Evolutionary conservation across 2,113 vertebrate genomes (phyloP).

Genomic region (Xiphophorus couchianus): DNA sequence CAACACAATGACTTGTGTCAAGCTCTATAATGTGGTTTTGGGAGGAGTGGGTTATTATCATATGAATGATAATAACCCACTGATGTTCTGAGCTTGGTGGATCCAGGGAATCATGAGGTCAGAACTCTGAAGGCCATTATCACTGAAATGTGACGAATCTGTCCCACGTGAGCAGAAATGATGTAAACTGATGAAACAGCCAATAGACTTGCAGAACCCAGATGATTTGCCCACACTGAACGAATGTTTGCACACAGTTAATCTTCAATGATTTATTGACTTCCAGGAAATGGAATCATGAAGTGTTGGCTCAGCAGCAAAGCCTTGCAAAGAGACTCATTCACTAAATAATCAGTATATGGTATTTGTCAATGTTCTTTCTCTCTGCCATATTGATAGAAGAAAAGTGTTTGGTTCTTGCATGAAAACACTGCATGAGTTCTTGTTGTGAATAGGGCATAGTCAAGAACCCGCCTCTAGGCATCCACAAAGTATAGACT

Average conservation of each 20-base stretch:
- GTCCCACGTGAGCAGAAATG: constrained; percentile 19
- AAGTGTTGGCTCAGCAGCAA: constrained; percentile 43
- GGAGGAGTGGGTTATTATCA: constrained; percentile 9
- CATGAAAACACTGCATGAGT: not conserved
- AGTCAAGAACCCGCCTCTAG: constrained; percentile 3
- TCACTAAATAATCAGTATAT: constrained; percentile 11
- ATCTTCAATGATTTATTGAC: constrained; percentile 30
- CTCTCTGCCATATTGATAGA: constrained; percentile 5
- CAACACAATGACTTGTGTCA: constrained; percentile 27
- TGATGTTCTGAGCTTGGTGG: constrained; percentile 11
- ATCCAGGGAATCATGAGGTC: constrained; percentile 4
- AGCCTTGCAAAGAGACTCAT: constrained; percentile 19
- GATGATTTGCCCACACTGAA: constrained; percentile 24
- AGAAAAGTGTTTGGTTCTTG: not conserved
- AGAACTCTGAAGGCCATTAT: constrained; percentile 16
- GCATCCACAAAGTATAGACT: constrained; percentile 19
- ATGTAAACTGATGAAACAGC: constrained; percentile 21
- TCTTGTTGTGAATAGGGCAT: not conserved
- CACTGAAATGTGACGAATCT: constrained; percentile 23
- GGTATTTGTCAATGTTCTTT: constrained; percentile 25
- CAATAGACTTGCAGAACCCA: constrained; percentile 37
- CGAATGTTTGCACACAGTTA: constrained; percentile 39
- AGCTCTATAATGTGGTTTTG: constrained; percentile 32
- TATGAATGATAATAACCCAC: not conserved
- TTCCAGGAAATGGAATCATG: constrained; percentile 25